Evolutionary conservation across 2,797 vertebrate genomes (phyloP), one percentile per base, ranked within the genome.

Genomic region (Lacerta viridis): DNA sequence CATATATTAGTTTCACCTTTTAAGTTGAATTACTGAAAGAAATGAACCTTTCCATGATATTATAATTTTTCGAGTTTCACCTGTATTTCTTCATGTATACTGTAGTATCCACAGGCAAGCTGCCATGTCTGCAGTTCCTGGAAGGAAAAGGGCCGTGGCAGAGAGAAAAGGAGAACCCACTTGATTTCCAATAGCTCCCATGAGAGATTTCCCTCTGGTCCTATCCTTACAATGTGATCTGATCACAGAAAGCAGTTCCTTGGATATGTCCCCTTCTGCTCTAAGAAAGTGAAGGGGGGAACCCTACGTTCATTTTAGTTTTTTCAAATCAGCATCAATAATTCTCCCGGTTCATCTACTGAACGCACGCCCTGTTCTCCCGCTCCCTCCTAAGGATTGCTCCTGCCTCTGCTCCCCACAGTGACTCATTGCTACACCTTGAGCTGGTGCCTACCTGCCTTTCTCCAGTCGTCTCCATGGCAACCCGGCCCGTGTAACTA

Each of bases 401-500:
- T 72, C 36, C 79, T 69, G 15, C n/a, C 29, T 23, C 87, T 41
- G 64, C 59, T 66, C 85, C 33, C 81, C 72, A 27, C 2, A 3
- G 29, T 85, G 86, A 85, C 83, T 88, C 61, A 85, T 36, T 46
- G 86, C n/a, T 77, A 82, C 89, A 85, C 85, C 85, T 87, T 85
- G 69, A 64, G 46, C 50, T 66, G 68, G 11, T 75, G 69, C 74
- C 79, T 76, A 50, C 43, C 71, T 72, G 69, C 61, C 61, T 83
- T 75, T 84, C 84, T 89, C 74, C 84, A 43, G 36, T 43, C 41
- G 83, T 91, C 91, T 79, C 86, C 74, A 92, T 89, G 83, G 89
- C 71, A 91, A 95, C 86, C n/a, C 61, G 59, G 87, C 61, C n/a
- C 29, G 18, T 2, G 92, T 93, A 90, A 86, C 90, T 76, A 93